A percentile compares a stretch with the other conserved stretches of the same genome.
Conservation (phyloP, 2,797 vertebrate genomes). For the Spizella passerina region DNA sequence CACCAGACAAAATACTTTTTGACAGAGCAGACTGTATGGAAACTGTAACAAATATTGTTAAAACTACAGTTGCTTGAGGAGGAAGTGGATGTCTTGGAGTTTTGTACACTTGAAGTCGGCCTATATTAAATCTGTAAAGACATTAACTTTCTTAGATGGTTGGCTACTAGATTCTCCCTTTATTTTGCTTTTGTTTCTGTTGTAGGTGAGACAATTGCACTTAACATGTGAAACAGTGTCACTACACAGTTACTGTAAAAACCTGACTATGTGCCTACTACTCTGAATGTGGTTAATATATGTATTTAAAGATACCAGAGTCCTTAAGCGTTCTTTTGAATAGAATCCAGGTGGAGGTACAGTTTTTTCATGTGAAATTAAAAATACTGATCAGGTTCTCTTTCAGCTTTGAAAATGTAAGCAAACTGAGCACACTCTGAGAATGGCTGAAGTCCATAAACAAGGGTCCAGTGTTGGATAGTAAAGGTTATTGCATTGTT, state of each 20-base stretch:
- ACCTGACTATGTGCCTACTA: accelerated
- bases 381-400: neutral
- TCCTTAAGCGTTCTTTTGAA: neutral
- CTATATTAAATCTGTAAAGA: neutral
- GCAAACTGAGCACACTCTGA: neutral
- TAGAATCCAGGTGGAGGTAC: neutral
- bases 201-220: neutral
- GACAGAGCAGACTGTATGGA: neutral
- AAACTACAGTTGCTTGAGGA: neutral
- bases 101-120: neutral
- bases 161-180: neutral
- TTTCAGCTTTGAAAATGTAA: neutral
- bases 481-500: neutral
- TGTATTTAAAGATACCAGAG: neutral
- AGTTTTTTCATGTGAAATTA: neutral
- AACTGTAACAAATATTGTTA: neutral
- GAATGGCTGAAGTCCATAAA: neutral
- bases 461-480: neutral
- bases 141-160: neutral
- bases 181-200: neutral
- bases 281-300: neutral
- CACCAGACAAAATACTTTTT: neutral
- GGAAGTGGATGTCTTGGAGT: neutral
- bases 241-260: neutral
- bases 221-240: neutral